These are phyloP conservation scores for Rugalucina vietnamica DNA, from an alignment of 2,888 invertebrate genomes.

Conservation along the genomic window DNA sequence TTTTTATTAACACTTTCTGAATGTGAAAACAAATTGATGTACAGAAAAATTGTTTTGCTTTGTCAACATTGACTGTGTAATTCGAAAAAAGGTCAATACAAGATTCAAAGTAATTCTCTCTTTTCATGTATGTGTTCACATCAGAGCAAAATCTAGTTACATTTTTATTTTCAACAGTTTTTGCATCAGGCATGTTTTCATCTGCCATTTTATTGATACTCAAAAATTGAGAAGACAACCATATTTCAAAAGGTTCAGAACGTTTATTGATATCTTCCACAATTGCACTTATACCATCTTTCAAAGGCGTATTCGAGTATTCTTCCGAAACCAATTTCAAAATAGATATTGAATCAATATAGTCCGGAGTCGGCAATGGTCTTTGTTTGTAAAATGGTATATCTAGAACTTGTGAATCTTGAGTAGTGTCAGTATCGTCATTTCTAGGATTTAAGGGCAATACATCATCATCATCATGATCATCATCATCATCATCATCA, in stretches of 20 bases:
- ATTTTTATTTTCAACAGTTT: neutral
- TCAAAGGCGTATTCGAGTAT: neutral
- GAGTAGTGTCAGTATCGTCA: neutral
- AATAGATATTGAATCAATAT: neutral
- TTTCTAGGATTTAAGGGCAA: neutral
- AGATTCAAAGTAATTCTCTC: neutral
- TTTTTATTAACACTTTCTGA: conserved; percentile 3
- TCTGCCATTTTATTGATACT: neutral
- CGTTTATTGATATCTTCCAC: neutral
- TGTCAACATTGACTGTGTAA: neutral
- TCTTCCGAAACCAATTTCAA: neutral
- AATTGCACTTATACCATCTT: neutral
- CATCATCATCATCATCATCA: neutral
- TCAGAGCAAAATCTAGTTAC: neutral
- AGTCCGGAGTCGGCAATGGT: neutral
- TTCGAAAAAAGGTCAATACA: neutral
- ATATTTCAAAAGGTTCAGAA: neutral
- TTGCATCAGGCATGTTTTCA: neutral
- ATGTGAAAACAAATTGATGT: conserved; percentile 4
- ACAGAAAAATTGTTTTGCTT: neutral
- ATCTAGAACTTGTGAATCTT: neutral
- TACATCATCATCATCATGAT: neutral
- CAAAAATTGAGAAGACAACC: neutral
- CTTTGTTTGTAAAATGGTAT: neutral
- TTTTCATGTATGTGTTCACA: neutral